Conservation (phyloP, 2,797 vertebrate species). For the Karalla daura region DNA sequence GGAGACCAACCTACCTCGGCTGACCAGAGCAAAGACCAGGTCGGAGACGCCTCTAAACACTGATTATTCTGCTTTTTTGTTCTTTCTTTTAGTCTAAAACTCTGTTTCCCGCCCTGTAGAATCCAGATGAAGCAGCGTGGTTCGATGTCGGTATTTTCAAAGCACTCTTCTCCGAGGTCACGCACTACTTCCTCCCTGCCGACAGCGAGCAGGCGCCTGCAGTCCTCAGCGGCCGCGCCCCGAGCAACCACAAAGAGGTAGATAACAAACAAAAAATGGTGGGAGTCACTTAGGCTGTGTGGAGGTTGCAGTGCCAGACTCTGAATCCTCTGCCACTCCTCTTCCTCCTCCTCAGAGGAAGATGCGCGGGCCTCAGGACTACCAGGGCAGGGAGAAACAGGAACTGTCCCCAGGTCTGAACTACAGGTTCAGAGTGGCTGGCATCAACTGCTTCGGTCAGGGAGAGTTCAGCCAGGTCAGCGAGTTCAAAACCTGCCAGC, state of each 20-base stretch:
- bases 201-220: conserved; percentile 77
- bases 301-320: no score
- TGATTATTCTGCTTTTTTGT: not conserved
- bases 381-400: conserved; percentile 87
- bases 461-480: conserved; percentile 93
- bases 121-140: conserved; percentile 84
- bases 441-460: conserved; percentile 91
- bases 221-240: conserved; percentile 26
- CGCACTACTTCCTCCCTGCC: conserved; percentile 89
- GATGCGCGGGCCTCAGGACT: conserved; percentile 85
- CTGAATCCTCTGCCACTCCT: not conserved
- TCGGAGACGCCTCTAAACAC: not conserved
- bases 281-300: not conserved
- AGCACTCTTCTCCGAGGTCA: conserved; percentile 90
- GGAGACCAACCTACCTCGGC: conserved; percentile 19
- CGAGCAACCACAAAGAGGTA: conserved; percentile 72
- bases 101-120: conserved; percentile 47
- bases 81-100: not conserved
- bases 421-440: conserved; percentile 94
- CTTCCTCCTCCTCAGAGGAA: conserved; percentile 72
- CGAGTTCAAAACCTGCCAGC: conserved; percentile 97
- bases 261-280: not conserved
- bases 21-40: conserved; percentile 49
- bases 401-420: conserved; percentile 89
- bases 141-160: conserved; percentile 95